Evolutionary conservation across 2,888 invertebrate genomes (phyloP), one percentile per base, ranked within the genome.

Genomic region (Junonia oenone): DNA sequence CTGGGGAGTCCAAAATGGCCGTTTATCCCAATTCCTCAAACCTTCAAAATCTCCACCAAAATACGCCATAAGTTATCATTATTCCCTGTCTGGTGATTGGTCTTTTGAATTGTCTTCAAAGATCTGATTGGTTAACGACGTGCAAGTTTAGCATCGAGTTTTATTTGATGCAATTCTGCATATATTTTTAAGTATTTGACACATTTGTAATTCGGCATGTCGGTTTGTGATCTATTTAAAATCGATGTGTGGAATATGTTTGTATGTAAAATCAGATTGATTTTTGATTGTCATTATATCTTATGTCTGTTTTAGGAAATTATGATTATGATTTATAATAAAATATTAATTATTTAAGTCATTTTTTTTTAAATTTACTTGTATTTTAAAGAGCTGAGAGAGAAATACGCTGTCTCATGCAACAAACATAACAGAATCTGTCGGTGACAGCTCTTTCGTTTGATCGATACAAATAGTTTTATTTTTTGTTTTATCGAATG

Each of bases 1-100:
- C 68, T 35, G 63, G 50, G 2, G 68, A 65, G 5, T 54, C 58
- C 33, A 71, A 70, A 49, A 58, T 56, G 49, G 27, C 43, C 6
- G 52, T 59, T 14, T 58, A 31, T 33, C 15, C 14, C 11, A 26
- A 4, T 6, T 11, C 9, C 4, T 11, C 5, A 19, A n/a, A 13
- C 4, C 13, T 2, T 43, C 8, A n/a, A 13, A 4, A 3, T 4
- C 11, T 38, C 4, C 11, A 19, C 38, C 19, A 19, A 40, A 17
- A 33, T 33, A 33, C 5, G 0, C 6, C 11, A 31, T 11, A 31
- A 9, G 11, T 31, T 9, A 31, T 8, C 11, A 31, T 11, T 43
- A 43, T 43, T 26, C 43, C 43, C 13, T n/a, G 4, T 33, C 4
- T n/a, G 4, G 2, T 11, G n/a, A n/a, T 33, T 6, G 29, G 6